A percentile compares a stretch with the other conserved stretches of the same genome.
Conservation (phyloP, 2,888 invertebrate genomes). For the Ferdinandea cuprea region DNA sequence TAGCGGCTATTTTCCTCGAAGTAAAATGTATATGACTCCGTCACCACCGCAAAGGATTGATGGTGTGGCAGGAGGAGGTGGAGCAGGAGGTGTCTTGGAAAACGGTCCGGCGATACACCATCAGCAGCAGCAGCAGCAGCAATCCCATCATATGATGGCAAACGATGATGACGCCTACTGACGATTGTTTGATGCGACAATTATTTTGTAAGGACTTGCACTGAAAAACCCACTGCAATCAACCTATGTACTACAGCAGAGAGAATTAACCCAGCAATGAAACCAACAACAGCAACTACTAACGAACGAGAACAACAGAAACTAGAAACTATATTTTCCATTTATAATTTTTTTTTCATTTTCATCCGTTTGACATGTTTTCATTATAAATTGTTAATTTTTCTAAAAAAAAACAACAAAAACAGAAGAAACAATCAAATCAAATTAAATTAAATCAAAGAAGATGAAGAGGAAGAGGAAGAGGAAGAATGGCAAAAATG, state of each 20-base stretch:
- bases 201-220: slow-evolving; percentile 69
- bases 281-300: slow-evolving; percentile 32
- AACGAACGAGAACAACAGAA: slow-evolving; percentile 31
- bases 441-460: too few species aligned
- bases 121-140: too few species aligned
- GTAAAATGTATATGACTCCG: slow-evolving; percentile 64
- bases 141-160: slow-evolving; percentile 74
- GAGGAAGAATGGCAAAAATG: too few species aligned
- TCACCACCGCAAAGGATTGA: slow-evolving; percentile 75
- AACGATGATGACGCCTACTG: slow-evolving; percentile 79
- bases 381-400: too few species aligned
- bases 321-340: slow-evolving; percentile 53
- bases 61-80: slow-evolving; percentile 75
- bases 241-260: background rate
- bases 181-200: slow-evolving; percentile 75
- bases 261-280: slow-evolving; percentile 22
- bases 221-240: slow-evolving; percentile 37
- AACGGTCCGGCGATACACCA: slow-evolving; percentile 77
- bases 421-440: slow-evolving; percentile 10
- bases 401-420: slow-evolving; percentile 15
- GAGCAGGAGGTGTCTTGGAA: slow-evolving; percentile 54
- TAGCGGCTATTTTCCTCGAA: slow-evolving; percentile 64
- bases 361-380: slow-evolving; percentile 50
- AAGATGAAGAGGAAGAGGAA: too few species aligned
- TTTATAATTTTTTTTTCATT: slow-evolving; percentile 31